Evolutionary conservation across 2,113 vertebrate genomes (phyloP).

Genomic region (Anoura caudifer): DNA sequence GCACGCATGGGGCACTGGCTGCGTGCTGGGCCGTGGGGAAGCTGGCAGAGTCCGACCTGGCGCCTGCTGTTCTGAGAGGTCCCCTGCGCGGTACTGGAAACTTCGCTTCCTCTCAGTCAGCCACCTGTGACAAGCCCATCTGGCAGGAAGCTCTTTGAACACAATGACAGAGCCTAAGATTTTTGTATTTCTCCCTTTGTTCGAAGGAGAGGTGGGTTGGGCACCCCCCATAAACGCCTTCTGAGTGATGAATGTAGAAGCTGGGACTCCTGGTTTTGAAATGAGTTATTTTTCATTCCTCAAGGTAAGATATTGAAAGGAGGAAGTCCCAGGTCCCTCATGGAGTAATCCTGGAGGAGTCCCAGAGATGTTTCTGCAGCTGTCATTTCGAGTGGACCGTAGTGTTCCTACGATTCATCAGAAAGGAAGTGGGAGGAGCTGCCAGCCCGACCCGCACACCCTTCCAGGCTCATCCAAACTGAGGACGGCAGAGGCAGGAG

Average conservation of each 20-base stretch:
- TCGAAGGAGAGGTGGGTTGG: background rate
- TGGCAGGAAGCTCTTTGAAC: background rate
- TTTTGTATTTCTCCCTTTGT: background rate
- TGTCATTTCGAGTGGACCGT: background rate
- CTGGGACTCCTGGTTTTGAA: background rate
- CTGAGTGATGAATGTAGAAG: background rate
- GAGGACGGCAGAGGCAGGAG: background rate
- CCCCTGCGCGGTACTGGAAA: background rate
- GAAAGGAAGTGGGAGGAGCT: background rate
- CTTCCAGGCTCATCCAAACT: background rate
- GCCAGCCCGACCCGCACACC: too few species aligned
- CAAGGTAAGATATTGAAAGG: background rate
- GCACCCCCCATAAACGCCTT: background rate
- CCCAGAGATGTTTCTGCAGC: background rate
- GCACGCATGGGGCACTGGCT: accelerated
- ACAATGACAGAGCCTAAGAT: background rate
- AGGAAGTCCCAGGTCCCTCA: background rate
- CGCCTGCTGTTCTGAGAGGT: background rate
- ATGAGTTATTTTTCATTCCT: background rate
- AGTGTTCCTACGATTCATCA: background rate
- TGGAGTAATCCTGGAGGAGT: background rate
- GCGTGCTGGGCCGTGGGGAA: background rate
- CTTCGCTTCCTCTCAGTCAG: background rate
- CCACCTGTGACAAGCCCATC: background rate
- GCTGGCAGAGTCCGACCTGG: background rate